Base-by-base conservation (phyloP, 2,113 vertebrate species). In the Mirza zaza region DNA sequence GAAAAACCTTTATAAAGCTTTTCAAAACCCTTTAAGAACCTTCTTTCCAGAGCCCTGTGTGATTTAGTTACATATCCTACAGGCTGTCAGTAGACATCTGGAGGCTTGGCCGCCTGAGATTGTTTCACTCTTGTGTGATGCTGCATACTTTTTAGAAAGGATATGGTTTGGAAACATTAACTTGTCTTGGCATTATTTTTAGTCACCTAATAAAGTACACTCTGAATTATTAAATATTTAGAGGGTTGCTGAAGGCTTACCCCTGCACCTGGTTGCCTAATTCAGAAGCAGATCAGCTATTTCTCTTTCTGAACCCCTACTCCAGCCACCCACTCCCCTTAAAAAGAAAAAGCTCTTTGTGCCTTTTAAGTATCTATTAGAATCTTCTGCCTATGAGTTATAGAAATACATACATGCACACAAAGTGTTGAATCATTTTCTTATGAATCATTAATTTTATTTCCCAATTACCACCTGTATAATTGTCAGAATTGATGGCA, bases 91-190 rank as follows among this genome's bases (percentile, higher is more conserved):
- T 61, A 13, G 86, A 86, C 52, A 52, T 96, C 87, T 97, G 83
- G 36, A 67, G 4, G 21, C 2, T 81, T 63, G 91, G 92, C 6
- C 18, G 48, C 32, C 87, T 83, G 81, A 86, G 68, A 45, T 95
- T 94, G 87, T 27, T 97, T 87, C 76, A 12, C 34, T 95, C 63
- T 87, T 94, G 55, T 91, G 50, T 95, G 15, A 82, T 86, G 73
- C 25, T 15, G 18, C n/a, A 0, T 95, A 59, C 12, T 97, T 96
- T 86, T 97, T 39, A 87, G 79, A 90, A 97, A 93, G 83, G n/a
- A 59, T 84, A 23, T 79, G 45, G n/a, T 84, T 95, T 95, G 79
- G 96, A 95, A 97, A 90, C 81, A 88, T 90, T 97, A 95, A 94
- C 80, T 81, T 96, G 83, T 76, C 83, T 96, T 93, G 91, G 82